Evolutionary conservation across 2,888 invertebrate species (phyloP), one percentile per base, ranked within the genome.

Genomic region (Pseudolycoriella hygida): DNA sequence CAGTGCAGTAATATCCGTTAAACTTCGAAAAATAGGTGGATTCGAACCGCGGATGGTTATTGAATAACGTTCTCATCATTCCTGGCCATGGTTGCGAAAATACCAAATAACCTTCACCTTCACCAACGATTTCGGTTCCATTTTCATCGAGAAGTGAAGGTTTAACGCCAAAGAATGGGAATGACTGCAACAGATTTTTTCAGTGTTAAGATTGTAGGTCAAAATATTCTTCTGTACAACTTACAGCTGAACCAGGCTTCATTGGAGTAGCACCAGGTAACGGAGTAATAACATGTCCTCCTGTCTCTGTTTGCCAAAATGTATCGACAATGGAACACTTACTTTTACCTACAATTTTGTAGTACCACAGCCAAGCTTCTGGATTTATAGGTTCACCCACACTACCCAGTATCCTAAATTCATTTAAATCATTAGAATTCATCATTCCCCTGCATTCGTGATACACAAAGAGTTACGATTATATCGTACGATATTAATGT

Each of bases 281-380:
- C 30, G 96, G 90, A 31, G 96, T 93, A 41, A 98, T 73, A 17
- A 96, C 88, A 67, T 97, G 96, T 1, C 97, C 97, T 8, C 97
- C 97, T 4, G 97, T 98, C 71, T 98, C 98, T 1, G 98, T 98
- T 69, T 98, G 98, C 97, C 97, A 98, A 68, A 93, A 98, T 0
- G 98, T 99, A 61, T 99, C 98, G 1, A 87, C 89, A 57, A 99
- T 84, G 46, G 94, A 88, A 65, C 90, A 90, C 50, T 76, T 77
- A 41, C 76, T 76, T 49, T 77, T 73, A 3, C 94, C 94, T 19
- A 94, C 75, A 25, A 80, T 59, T 53, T 79, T 74, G 62, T 92
- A 82, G 64, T 93, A 96, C 96, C 96, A 97, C 42, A 84, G 63
- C 96, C 96, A 97, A 0, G 96, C 96, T 63, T 96, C 96, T 0